Base-by-base conservation (phyloP, 2,113 vertebrate genomes). In the Hemicordylus capensis region DNA sequence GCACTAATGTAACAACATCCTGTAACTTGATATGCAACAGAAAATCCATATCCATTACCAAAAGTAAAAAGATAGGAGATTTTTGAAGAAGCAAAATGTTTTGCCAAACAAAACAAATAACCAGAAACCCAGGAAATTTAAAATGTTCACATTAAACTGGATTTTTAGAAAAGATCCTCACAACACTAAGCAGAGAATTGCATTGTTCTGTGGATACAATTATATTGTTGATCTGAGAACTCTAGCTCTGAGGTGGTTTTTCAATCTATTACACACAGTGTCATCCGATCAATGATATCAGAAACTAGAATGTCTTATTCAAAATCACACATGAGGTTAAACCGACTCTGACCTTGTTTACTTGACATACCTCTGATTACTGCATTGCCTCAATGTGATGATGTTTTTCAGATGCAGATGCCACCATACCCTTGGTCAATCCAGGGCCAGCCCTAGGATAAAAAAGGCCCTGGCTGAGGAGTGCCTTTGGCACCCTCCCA, bases 341-440 rank as follows among this genome's bases (percentile, higher is more conserved):
- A 91, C 91, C 92, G 93, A 94, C 89, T 93, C 89, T 90, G 92
- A 91, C 76, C 94, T 95, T 93, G 91, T 95, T 93, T 94, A 93
- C 93, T 95, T 93, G 90, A 93, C 89, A 90, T 90, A 90, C 84
- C 85, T 88, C 90, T 86, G 86, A 88, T 90, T 63, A 93, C 80
- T 91, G 93, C 92, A 90, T 88, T 93, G 89, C 87, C 89, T 79
- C 51, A 72, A 92, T 86, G 83, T 90, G 80, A 91, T 89, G 90
- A 44, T 19, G 39, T n/a, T 26, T 61, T 17, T 26, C 4, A 11
- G 56, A 78, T 61, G 58, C 39, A 44, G 58, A 15, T 92, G 88
- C 79, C 77, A 58, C 75, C 89, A 92, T 31, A n/a, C 31, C 72
- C 70, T 31, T 20, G n/a, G n/a, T n/a, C n/a, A n/a, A n/a, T n/a